phyloP scores from a whole-genome alignment of 2,888 invertebrate species.

The Thyatira batis region DNA sequence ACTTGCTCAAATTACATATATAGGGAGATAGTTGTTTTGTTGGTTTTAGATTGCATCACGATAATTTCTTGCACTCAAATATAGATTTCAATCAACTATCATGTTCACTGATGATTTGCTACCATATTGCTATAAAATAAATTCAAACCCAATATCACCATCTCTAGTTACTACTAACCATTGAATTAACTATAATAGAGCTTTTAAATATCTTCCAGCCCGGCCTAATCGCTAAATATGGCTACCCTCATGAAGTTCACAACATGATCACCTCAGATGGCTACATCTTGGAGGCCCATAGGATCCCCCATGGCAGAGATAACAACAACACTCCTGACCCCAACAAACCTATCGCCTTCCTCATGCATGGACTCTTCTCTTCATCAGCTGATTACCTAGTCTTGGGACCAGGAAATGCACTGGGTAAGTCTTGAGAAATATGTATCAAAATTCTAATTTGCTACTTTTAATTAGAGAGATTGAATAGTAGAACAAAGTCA shows the following conservation, averaged over 20 bases:
- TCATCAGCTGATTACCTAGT: conserved; percentile 58
- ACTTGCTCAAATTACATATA: too few species aligned
- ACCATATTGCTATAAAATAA: too few species aligned
- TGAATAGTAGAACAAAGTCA: too few species aligned
- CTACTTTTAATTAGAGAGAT: too few species aligned
- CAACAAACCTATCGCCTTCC: conserved; percentile 35
- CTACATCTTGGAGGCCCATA: conserved; percentile 52
- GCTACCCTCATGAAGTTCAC: conserved; percentile 55
- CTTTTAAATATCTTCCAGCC: conserved; percentile 35
- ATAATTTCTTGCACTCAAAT: too few species aligned
- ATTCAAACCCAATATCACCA: too few species aligned
- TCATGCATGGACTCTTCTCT: conserved; percentile 57
- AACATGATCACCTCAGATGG: conserved; percentile 49
- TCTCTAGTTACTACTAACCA: too few species aligned
- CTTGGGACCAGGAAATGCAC: conserved; percentile 44
- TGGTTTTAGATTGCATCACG: too few species aligned
- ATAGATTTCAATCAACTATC: too few species aligned
- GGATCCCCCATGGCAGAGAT: conserved; percentile 52
- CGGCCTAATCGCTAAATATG: conserved; percentile 50
- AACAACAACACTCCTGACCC: conserved; percentile 31
- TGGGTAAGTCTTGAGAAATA: conserved; percentile 35
- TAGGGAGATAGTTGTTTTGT: too few species aligned
- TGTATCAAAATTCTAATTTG: not conserved
- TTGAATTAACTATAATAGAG: too few species aligned
- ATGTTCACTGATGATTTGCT: too few species aligned